These are phyloP conservation scores for Salarias fasciatus DNA, from an alignment of 2,797 vertebrate species.

Conservation along the genomic window DNA sequence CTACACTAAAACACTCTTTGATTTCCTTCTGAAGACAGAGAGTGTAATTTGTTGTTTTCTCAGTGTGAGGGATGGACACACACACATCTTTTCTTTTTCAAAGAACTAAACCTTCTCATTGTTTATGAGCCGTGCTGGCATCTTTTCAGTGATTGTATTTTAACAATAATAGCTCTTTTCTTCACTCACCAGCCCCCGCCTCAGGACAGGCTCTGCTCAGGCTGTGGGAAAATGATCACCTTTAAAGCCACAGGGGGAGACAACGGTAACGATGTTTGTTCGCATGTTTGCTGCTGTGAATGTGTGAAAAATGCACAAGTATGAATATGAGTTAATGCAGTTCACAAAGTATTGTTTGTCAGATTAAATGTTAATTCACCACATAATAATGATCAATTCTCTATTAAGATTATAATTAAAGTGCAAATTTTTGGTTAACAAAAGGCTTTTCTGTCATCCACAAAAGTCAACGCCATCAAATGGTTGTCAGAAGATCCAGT, in stretches of 20 bases:
- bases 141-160: neutral
- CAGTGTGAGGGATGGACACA: slow-evolving; percentile 7
- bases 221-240: slow-evolving; percentile 24
- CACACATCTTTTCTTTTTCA: neutral
- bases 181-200: neutral
- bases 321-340: no score
- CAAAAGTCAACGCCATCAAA: rapidly evolving
- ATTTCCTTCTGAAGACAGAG: slow-evolving; percentile 24
- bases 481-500: rapidly evolving
- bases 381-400: no score
- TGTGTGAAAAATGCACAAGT: no score
- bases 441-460: slow-evolving; percentile 11
- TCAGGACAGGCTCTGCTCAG: rapidly evolving
- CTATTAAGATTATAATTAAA: neutral
- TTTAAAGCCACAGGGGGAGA: rapidly evolving
- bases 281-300: no score
- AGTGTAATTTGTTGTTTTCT: slow-evolving; percentile 9
- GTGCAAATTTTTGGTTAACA: slow-evolving; percentile 5
- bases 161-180: slow-evolving; percentile 10
- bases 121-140: neutral
- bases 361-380: no score
- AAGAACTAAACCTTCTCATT: neutral
- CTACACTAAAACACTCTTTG: slow-evolving; percentile 1
- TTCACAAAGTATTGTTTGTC: no score
- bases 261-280: slow-evolving; percentile 27